Evolutionary conservation across 1,140 invertebrate genomes (phyloP), one percentile per base, ranked within the genome.

Genomic region (Nebria ingens): DNA sequence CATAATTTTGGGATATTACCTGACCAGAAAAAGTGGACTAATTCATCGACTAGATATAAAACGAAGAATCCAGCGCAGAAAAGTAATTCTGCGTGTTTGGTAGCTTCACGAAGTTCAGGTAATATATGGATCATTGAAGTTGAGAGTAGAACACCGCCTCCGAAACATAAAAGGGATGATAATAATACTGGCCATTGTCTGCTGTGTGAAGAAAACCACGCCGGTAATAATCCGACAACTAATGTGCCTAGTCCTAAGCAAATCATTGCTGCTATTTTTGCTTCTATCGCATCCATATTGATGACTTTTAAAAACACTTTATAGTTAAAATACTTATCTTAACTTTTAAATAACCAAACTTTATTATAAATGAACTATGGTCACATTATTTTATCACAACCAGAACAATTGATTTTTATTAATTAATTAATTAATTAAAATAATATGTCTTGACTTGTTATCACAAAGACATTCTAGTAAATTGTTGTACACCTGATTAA

Each of bases 51-150:
- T 13, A 89, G 70, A 62, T 91, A 91, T 0, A 92, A 78, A 0
- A 88, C 59, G 54, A 91, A 89, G 67, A 91, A 91, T 0, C 89
- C 89, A 13, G 73, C 67, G 59, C 86, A 88, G 25, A 88, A 76
- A 0, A 83, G 64, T 9, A 91, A 65, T 65, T 91, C 89, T 0
- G 86, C 79, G 59, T 79, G 75, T 20, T 75, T 54, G 34, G 61
- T 58, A 20, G 51, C 45, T 57, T 64, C 61, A 45, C 62, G 51
- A 42, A 87, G 81, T 72, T 93, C 91, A 15, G 90, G 89, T 34
- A 93, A 71, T 72, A 93, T 86, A 68, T 93, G 90, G 2, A 89
- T 73, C 29, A 91, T 69, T 19, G 86, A 83, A 0, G 91, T 93
- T 0, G 86, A 86, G 15, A 94, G 67, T 21, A 94, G 76, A 4